These are phyloP conservation scores for Drosophila robusta DNA, from an alignment of 2,888 invertebrate species.

Conservation along the genomic window DNA sequence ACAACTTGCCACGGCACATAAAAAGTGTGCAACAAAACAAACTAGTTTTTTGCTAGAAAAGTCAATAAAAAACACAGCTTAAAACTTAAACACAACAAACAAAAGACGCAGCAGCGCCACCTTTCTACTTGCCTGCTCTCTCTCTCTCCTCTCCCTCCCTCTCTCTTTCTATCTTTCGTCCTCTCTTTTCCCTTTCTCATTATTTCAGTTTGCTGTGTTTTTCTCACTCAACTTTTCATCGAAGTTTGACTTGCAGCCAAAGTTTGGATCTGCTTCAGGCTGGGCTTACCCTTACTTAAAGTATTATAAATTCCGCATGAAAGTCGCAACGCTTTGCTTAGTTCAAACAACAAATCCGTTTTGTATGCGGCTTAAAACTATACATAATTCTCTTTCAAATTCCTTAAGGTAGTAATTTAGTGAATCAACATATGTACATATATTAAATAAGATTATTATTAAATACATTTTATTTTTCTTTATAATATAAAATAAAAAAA, in stretches of 20 bases:
- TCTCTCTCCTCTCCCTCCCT: neutral
- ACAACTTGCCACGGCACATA: conserved; percentile 20
- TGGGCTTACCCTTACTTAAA: conserved; percentile 33
- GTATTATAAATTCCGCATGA: conserved; percentile 35
- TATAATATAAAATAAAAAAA: no score
- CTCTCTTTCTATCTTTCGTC: neutral
- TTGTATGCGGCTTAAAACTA: neutral
- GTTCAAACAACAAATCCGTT: neutral
- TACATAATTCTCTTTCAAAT: neutral
- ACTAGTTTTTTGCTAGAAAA: conserved; percentile 47
- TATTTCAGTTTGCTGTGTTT: conserved; percentile 48
- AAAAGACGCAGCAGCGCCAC: conserved; percentile 38
- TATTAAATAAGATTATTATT: no score
- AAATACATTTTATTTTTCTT: no score
- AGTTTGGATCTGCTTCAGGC: conserved; percentile 39
- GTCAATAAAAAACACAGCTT: conserved; percentile 64
- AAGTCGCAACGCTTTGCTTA: conserved; percentile 17
- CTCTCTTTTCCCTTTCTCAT: conserved; percentile 3
- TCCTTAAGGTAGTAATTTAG: no score
- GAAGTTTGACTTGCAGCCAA: conserved; percentile 68
- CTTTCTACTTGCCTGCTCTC: conserved; percentile 9
- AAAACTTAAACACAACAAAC: conserved; percentile 65
- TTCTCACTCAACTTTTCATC: conserved; percentile 70
- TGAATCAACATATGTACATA: no score
- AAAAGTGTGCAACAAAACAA: conserved; percentile 57